Base-by-base conservation (phyloP, 2,888 invertebrate genomes). In the Antheraea assamensis region DNA sequence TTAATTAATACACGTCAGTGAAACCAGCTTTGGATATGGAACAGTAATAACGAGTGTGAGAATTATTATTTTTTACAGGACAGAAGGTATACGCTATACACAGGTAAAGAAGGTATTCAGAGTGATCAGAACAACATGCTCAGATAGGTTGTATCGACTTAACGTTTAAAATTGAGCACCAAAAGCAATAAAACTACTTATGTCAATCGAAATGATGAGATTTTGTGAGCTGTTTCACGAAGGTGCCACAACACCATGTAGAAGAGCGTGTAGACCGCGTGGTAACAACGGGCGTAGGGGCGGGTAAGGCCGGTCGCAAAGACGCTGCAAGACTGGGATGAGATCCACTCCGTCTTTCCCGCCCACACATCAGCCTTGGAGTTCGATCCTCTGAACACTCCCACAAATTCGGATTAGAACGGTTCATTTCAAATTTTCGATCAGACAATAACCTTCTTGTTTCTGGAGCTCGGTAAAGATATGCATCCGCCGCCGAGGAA, bases 171-270 rank as follows among this genome's bases (percentile, higher is more conserved):
- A 31, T 68, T 68, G 73, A 73, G 73, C 73, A 52, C 30, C 68
- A 68, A 13, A 42, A 21, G 24, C 21, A 55, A 70, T 71, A 64
- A 64, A 15, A 72, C 70, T 89, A 90, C 85, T 88, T 85, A 81
- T 90, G 90, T 93, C 95, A 96, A 92, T 96, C 96, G 92, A 96
- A 95, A 87, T 96, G 96, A 87, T 97, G 97, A 73, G 97, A 96
- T 91, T 97, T 97, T 82, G 96, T 96, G 92, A 97, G 96, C 82
- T 97, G 97, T 90, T 96, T 96, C 88, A 97, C 97, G 92, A 97
- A 97, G 81, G 96, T 96, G 87, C 97, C 97, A 90, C 97, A 97
- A 90, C 97, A 97, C 97, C 97, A 97, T 47, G 96, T 96, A 79
- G 96, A 96, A 76, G 96, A 96, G 81, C 96, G 95, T 66, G 95